Evolutionary conservation across 2,113 vertebrate species (phyloP).

Genomic region (Heterocephalus glaber): DNA sequence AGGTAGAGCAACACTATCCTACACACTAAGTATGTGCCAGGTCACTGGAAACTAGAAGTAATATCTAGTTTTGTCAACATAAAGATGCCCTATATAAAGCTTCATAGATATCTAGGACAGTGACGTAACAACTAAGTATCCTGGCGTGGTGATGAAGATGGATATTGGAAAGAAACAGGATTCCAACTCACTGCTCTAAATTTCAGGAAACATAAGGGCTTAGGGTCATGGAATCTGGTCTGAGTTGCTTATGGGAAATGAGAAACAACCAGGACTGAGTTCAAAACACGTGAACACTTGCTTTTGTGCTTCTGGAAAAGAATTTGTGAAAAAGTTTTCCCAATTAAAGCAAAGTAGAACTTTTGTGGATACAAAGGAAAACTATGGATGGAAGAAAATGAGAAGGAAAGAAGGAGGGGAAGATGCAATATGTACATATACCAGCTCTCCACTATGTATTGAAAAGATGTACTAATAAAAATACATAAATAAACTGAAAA

Average conservation of each 20-base stretch:
- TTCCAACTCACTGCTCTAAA: not conserved
- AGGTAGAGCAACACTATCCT: no score
- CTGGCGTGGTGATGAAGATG: not conserved
- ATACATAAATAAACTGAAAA: not conserved
- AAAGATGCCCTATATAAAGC: fast-evolving
- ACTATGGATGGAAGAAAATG: not conserved
- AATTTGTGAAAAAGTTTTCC: not conserved
- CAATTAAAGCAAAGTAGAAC: not conserved
- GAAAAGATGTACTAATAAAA: not conserved
- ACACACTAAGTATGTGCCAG: not conserved
- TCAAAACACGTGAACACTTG: not conserved
- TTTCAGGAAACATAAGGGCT: not conserved
- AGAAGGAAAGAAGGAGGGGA: not conserved
- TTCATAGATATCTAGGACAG: not conserved
- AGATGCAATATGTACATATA: not conserved
- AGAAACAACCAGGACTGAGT: not conserved
- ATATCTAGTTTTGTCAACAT: not conserved
- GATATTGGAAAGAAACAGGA: not conserved
- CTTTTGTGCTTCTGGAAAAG: not conserved
- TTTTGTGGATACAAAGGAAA: not conserved
- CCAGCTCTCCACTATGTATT: no score
- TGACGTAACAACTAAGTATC: not conserved
- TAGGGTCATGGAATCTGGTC: fast-evolving
- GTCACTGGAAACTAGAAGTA: not conserved
- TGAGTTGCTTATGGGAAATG: not conserved